These are phyloP conservation scores for Chironomus tentans DNA, from an alignment of 2,888 invertebrate genomes.

Conservation along the genomic window DNA sequence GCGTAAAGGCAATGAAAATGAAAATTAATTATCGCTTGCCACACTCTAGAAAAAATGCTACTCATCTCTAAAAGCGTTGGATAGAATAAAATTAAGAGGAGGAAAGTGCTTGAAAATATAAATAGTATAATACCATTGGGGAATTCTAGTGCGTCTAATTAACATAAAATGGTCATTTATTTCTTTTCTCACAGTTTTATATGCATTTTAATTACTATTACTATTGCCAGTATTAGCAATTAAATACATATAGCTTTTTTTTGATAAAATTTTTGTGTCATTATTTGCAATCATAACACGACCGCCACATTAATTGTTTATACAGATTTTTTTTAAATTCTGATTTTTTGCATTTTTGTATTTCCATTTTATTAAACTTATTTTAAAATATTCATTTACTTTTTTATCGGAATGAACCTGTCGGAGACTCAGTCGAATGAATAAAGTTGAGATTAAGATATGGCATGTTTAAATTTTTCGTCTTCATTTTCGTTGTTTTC, in stretches of 20 bases:
- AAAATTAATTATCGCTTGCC: conserved; percentile 15
- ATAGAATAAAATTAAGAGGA: background rate
- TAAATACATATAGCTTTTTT: background rate
- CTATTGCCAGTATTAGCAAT: background rate
- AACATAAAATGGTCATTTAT: conserved; percentile 17
- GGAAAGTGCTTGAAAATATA: background rate
- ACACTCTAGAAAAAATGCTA: background rate
- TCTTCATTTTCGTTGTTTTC: background rate
- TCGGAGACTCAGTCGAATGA: background rate
- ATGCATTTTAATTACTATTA: too few species aligned
- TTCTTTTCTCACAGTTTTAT: background rate
- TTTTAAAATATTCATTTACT: background rate
- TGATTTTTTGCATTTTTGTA: too few species aligned
- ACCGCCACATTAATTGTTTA: too few species aligned
- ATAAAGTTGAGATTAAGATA: conserved; percentile 16
- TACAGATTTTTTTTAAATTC: too few species aligned
- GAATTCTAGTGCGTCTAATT: conserved; percentile 10
- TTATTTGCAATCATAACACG: too few species aligned
- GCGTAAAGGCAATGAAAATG: conserved; percentile 3
- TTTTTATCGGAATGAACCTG: background rate
- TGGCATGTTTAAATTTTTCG: background rate
- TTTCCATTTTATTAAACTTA: too few species aligned
- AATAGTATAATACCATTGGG: background rate
- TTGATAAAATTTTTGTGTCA: background rate
- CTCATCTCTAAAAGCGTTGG: background rate